These are phyloP conservation scores for Knipowitschia caucasica DNA, from an alignment of 2,797 vertebrate species.

Conservation along the genomic window DNA sequence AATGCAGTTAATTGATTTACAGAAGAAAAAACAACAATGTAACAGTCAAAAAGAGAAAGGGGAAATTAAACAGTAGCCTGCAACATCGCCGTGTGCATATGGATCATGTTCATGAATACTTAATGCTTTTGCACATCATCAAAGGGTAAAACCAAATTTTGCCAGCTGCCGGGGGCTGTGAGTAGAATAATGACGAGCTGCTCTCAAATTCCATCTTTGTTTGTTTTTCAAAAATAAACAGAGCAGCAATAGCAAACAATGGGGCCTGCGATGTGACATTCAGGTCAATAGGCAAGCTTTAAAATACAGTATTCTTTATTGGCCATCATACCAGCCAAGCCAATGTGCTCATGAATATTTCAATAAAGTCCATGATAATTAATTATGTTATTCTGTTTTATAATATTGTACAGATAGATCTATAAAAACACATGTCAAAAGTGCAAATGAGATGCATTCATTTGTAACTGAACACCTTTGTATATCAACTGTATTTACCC, in stretches of 20 bases:
- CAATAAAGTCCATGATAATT: no score
- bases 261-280: slow-evolving; percentile 22
- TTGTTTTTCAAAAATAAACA: slow-evolving; percentile 51
- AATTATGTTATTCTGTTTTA: no score
- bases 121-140: slow-evolving; percentile 69
- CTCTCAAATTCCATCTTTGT: slow-evolving; percentile 53
- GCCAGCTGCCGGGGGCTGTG: slow-evolving; percentile 59
- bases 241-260: slow-evolving; percentile 38
- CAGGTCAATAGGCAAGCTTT: neutral
- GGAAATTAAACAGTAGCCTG: slow-evolving; percentile 31
- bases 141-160: slow-evolving; percentile 67
- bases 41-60: slow-evolving; percentile 9
- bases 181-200: slow-evolving; percentile 68
- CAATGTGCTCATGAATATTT: neutral
- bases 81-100: slow-evolving; percentile 50
- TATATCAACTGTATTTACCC: neutral
- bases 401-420: no score
- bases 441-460: neutral
- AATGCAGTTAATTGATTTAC: slow-evolving; percentile 55
- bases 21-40: slow-evolving; percentile 40
- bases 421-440: no score
- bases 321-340: neutral
- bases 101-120: slow-evolving; percentile 67
- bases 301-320: neutral
- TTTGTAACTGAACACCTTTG: neutral